These are phyloP conservation scores for Bufo bufo DNA, from an alignment of 2,113 vertebrate genomes.

Conservation along the genomic window DNA sequence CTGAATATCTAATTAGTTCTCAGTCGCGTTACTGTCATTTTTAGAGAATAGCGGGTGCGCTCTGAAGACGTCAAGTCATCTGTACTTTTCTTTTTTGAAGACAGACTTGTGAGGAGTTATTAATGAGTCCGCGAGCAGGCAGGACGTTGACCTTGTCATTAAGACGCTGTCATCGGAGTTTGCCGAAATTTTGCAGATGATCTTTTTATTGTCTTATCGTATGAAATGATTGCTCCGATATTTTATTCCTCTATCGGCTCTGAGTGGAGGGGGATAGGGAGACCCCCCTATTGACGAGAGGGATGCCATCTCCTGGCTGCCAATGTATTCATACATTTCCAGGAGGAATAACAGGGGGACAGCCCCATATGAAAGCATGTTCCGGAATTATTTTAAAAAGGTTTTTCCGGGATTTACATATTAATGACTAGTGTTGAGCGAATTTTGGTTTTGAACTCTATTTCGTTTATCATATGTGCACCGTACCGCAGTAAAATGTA, in stretches of 20 bases:
- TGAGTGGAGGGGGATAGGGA: neutral
- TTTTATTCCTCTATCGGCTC: neutral
- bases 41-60: conserved; percentile 22
- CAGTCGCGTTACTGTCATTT: conserved; percentile 32
- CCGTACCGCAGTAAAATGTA: no score
- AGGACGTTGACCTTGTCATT: conserved; percentile 30
- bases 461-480: no score
- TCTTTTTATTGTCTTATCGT: neutral
- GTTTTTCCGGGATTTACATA: no score
- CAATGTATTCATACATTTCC: no score
- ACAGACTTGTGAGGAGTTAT: neutral
- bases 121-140: conserved; percentile 1
- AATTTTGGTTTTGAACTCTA: no score
- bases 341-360: no score
- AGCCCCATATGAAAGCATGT: no score
- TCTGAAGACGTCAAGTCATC: conserved; percentile 31
- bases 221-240: neutral
- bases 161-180: neutral
- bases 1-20: conserved; percentile 38
- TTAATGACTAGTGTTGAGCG: no score
- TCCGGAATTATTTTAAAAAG: no score
- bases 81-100: neutral
- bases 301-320: no score
- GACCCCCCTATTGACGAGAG: no score
- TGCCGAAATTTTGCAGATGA: neutral